These are phyloP conservation scores for Gulo gulo DNA, from an alignment of 2,113 vertebrate genomes.

Conservation along the genomic window DNA sequence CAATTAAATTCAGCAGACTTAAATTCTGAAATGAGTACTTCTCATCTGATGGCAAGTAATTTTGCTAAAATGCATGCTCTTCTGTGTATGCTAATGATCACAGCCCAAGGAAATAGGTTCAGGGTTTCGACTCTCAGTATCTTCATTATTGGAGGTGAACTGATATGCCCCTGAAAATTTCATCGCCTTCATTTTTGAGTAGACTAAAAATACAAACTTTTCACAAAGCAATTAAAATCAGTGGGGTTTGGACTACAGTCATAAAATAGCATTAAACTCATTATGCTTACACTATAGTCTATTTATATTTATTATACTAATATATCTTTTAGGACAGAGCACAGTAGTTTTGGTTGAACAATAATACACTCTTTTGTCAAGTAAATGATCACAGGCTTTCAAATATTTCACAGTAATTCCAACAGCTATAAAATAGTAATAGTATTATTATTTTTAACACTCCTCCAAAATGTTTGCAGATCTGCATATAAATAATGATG, in stretches of 20 bases:
- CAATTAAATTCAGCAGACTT: neutral
- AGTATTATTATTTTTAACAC: slow-evolving; percentile 11
- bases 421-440: neutral
- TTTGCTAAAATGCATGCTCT: neutral
- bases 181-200: neutral
- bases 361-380: neutral
- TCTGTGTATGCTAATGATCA: neutral
- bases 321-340: neutral
- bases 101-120: neutral
- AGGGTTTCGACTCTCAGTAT: neutral
- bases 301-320: neutral
- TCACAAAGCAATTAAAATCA: slow-evolving; percentile 25
- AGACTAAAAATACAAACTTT: neutral
- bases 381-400: slow-evolving; percentile 1
- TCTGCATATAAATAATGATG: neutral
- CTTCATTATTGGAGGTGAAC: neutral
- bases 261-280: neutral
- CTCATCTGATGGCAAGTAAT: neutral
- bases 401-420: slow-evolving; percentile 17
- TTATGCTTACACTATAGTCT: neutral
- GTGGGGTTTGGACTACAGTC: neutral
- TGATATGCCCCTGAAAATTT: neutral
- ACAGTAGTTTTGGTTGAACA: neutral
- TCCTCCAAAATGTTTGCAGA: neutral
- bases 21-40: neutral